phyloP scores from a whole-genome alignment of 2,113 vertebrate species.

The Clarias magur region DNA sequence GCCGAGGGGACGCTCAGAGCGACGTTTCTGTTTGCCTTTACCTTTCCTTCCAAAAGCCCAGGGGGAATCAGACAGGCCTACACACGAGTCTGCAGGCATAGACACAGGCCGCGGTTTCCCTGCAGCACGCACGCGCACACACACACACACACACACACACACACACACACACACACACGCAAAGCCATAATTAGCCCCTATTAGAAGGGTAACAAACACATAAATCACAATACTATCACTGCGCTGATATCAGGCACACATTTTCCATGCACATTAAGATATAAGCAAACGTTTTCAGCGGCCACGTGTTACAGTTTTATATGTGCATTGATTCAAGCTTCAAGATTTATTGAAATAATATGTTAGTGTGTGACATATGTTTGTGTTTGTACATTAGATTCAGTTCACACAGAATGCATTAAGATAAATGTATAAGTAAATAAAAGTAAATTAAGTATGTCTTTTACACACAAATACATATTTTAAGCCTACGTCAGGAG shows the following conservation, averaged over 20 bases:
- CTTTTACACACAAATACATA: not conserved
- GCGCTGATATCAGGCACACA: not conserved
- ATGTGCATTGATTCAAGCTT: not conserved
- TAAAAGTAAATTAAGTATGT: not conserved
- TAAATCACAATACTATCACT: slow-evolving; percentile 25
- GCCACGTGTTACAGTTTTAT: not conserved
- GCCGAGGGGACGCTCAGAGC: not conserved
- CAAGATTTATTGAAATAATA: not conserved
- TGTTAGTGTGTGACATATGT: not conserved
- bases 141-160: slow-evolving; percentile 20
- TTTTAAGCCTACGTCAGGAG: not conserved
- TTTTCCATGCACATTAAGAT: not conserved
- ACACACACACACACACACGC: not conserved
- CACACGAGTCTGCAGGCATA: slow-evolving; percentile 88
- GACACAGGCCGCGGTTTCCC: slow-evolving; percentile 92
- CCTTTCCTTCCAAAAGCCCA: slow-evolving; percentile 82
- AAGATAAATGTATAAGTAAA: not conserved
- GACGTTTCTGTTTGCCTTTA: slow-evolving; percentile 52
- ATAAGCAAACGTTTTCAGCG: not conserved
- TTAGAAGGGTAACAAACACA: slow-evolving; percentile 15
- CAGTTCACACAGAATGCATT: not conserved
- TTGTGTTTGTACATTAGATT: not conserved
- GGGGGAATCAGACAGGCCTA: slow-evolving; percentile 75
- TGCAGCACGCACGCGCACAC: slow-evolving; percentile 54
- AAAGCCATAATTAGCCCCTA: slow-evolving; percentile 6